A percentile compares a stretch with the other conserved stretches of the same genome.
Conservation (phyloP, 1,140 invertebrate species). For the Drosophila lacertosa region DNA sequence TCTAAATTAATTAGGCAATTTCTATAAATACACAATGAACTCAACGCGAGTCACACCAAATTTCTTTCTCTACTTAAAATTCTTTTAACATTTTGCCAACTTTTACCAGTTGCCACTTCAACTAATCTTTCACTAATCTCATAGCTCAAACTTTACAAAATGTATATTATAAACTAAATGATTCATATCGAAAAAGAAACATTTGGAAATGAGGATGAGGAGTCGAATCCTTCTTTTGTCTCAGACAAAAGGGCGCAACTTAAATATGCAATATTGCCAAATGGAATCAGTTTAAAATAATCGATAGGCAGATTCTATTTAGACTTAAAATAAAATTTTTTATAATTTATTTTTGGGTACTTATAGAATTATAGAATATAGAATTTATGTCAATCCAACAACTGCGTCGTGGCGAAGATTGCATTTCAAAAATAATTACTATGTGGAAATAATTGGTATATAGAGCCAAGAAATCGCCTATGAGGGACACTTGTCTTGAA, state of each 20-base stretch:
- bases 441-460: slow-evolving; percentile 20
- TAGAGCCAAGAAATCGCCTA: slow-evolving; percentile 1
- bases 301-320: too few relatives aligned
- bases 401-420: slow-evolving; percentile 34
- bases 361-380: neutral
- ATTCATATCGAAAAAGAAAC: too few relatives aligned
- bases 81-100: slow-evolving; percentile 32
- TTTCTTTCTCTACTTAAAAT: slow-evolving; percentile 63
- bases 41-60: slow-evolving; percentile 66
- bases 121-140: neutral
- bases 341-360: neutral
- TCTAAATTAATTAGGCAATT: slow-evolving; percentile 83
- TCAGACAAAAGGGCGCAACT: too few relatives aligned
- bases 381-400: slow-evolving; percentile 6
- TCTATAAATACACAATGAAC: slow-evolving; percentile 79
- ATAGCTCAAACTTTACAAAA: neutral
- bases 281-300: too few relatives aligned
- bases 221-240: too few relatives aligned
- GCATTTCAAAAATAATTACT: slow-evolving; percentile 20
- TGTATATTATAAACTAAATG: neutral
- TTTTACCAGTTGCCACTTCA: slow-evolving; percentile 5
- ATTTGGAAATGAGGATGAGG: too few relatives aligned
- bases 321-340: neutral
- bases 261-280: too few relatives aligned
- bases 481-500: slow-evolving; percentile 56